Evolutionary conservation across 2,888 invertebrate species (phyloP), one percentile per base, ranked within the genome.

Genomic region (Xanthorhoe spadicearia): DNA sequence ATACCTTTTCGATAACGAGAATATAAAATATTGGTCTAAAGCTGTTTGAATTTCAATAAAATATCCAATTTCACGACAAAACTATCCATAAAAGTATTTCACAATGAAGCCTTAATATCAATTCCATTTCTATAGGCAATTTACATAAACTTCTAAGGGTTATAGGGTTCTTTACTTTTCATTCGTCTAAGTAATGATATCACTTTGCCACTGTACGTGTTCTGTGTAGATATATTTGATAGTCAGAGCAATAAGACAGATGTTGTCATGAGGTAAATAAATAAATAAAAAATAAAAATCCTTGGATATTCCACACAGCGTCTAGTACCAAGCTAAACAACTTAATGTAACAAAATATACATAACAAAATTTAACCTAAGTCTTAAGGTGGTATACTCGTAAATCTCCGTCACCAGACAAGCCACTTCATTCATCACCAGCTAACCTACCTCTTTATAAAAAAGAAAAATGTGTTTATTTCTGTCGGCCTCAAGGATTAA

Each of bases 61-160:
- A 43, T 43, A 43, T 13, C 38, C 38, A 43, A 43, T 43, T 43
- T 10, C 38, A 48, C 15, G 48, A 48, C 17, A 8, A 48, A 48
- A 48, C 48, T 48, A 48, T 17, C 6, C 17, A 17, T 48, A 48
- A 48, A 48, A 48, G 15, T 15, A 48, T 48, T 48, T 48, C 17
- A 17, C 48, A 57, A 15, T 9, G 13, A 57, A 49, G 17, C 49
- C 28, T 51, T 51, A 19, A 19, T 48, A 56, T 48, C 56, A 48
- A 48, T 49, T 57, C 28, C 28, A 32, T 49, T 57, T 57, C 32
- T 43, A 51, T 50, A 23, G 58, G 9, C 51, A 51, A 43, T 59
- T 59, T 59, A 51, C 23, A 51, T 59, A 59, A 59, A 51, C 43
- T 51, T 59, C 38, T 18, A 59, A 51, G 43, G 51, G 51, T 50